phyloP scores from a whole-genome alignment of 2,113 vertebrate species.

The Chaetops frenatus region DNA sequence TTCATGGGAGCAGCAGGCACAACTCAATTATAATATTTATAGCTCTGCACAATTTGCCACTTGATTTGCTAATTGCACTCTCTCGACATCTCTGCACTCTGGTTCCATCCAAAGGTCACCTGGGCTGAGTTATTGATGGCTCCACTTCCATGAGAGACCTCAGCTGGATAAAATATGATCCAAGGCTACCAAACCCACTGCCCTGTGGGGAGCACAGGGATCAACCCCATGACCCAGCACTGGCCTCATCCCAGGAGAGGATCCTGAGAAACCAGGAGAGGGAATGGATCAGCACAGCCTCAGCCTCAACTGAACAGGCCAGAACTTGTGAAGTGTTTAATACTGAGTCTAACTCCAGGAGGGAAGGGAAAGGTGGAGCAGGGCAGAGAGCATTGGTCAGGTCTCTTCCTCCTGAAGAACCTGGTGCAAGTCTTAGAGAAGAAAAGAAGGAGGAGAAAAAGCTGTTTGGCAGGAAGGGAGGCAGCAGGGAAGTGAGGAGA shows the following conservation, averaged over 20 bases:
- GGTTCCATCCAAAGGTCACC: slow-evolving; percentile 46
- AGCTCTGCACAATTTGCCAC: not conserved
- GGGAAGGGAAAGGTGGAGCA: not conserved
- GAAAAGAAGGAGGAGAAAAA: not conserved
- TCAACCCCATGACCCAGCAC: rapidly evolving
- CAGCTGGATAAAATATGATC: slow-evolving; percentile 39
- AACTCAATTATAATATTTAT: slow-evolving; percentile 27
- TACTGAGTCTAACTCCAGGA: not conserved
- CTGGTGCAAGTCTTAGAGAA: not conserved
- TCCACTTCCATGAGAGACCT: not conserved
- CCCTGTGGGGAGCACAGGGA: not conserved
- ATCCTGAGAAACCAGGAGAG: not conserved
- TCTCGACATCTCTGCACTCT: not conserved
- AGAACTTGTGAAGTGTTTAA: not conserved
- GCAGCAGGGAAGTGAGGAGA: not conserved
- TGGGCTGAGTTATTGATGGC: not conserved
- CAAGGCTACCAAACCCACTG: not conserved
- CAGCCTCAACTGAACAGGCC: not conserved
- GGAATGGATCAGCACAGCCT: not conserved
- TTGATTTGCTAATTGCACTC: slow-evolving; percentile 41
- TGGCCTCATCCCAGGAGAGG: not conserved
- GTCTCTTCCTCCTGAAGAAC: not conserved
- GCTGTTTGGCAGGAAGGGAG: not conserved
- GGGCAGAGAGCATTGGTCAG: not conserved
- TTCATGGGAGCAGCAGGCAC: not conserved